Base-by-base conservation (phyloP, 2,113 vertebrate genomes). In the Pterocles orientalis region DNA sequence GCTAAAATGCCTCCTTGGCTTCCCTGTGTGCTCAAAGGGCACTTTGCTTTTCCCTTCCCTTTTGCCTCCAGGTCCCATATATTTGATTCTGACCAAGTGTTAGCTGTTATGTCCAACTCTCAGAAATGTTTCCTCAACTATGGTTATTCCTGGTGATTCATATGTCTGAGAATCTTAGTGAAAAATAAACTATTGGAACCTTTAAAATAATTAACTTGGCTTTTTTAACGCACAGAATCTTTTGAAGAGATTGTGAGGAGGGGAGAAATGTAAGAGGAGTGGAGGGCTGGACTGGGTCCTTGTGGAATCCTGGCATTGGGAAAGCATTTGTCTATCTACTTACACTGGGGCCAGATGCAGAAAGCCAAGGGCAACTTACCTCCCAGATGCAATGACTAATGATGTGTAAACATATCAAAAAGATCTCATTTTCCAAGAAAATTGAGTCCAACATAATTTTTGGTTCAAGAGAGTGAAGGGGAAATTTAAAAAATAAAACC, bases 151-250 rank as follows among this genome's bases (percentile, higher is more conserved):
- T 94, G 78, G 86, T 96, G 93, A 97, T 89, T 98, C 95, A 97
- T 94, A 96, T 14, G 95, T 96, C 86, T 96, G 87, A 85, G 86
- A 97, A 97, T 97, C 88, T 71, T 83, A 90, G 76, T 82, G 79
- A 96, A 95, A 97, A 96, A 96, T 92, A 97, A 95, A 96, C 92
- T 57, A 89, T 72, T 96, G 90, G 94, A 94, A 87, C 51, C 56
- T 96, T 94, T 62, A 94, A 96, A 95, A 89, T 95, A 80, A 77
- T 95, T 96, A 94, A 94, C 82, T 92, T 97, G 92, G 92, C 73
- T 94, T 86, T 93, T 96, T 79, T 68, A 86, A 79, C 0, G 12
- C 47, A 72, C 88, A 91, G 34, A 61, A 65, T 94, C 79, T 93
- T 97, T 92, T 94, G 79, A 94, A 87, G 76, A 97, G n/a, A 61